Evolutionary conservation across 2,797 vertebrate genomes (phyloP).

Genomic region (Eleutherodactylus coqui): DNA sequence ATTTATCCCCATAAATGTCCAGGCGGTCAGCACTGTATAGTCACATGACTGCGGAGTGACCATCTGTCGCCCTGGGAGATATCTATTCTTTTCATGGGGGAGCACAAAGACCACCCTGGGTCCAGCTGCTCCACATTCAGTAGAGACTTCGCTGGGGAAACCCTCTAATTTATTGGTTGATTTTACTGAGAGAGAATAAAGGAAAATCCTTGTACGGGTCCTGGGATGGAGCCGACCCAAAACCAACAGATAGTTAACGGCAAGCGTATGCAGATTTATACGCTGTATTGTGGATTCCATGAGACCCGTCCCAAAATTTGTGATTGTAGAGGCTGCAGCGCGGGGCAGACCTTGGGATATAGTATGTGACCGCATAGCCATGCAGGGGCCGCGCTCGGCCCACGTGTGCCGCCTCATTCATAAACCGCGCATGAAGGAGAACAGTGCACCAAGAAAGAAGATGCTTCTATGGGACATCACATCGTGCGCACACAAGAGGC

Average conservation of each 20-base stretch:
- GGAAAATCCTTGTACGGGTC: constrained; percentile 33
- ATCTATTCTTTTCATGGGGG: constrained; percentile 27
- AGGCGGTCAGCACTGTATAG: background rate
- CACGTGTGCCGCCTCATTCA: no score
- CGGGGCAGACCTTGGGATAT: no score
- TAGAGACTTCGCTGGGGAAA: constrained; percentile 4
- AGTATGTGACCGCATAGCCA: no score
- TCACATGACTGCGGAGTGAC: constrained; percentile 54
- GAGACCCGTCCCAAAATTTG: background rate
- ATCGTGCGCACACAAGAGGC: no score
- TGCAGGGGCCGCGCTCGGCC: background rate
- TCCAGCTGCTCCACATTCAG: constrained; percentile 56
- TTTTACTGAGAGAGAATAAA: constrained; percentile 26
- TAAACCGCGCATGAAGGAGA: no score
- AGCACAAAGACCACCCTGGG: constrained; percentile 28
- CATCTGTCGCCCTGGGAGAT: constrained; percentile 57
- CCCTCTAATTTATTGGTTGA: constrained; percentile 49
- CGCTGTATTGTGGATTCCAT: background rate
- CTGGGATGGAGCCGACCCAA: background rate
- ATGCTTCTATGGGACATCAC: no score
- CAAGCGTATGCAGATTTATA: background rate
- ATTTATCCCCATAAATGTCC: background rate
- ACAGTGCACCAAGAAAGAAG: no score
- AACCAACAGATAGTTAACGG: background rate
- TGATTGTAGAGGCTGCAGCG: no score